Conservation (phyloP, 2,888 invertebrate species). For the Caenorhabditis virilis region DNA sequence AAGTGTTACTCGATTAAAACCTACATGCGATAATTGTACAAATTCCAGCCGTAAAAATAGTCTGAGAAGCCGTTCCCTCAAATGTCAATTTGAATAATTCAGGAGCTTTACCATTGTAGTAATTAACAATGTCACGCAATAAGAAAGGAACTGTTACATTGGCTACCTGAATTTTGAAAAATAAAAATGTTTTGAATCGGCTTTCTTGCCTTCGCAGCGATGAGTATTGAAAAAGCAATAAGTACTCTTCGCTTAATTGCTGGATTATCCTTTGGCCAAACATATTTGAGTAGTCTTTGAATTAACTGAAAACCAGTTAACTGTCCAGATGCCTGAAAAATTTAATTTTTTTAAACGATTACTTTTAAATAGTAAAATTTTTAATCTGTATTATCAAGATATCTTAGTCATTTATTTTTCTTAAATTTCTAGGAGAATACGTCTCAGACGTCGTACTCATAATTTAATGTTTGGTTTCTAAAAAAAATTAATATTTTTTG, state of each 20-base stretch:
- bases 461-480: too few relatives aligned
- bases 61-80: conserved; percentile 44
- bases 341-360: too few relatives aligned
- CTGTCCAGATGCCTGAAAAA: conserved; percentile 37
- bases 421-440: too few relatives aligned
- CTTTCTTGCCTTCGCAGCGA: conserved; percentile 71
- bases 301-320: conserved; percentile 53
- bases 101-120: conserved; percentile 75
- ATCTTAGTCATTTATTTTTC: not conserved
- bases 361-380: not conserved
- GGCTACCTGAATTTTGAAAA: conserved; percentile 74
- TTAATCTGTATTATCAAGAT: not conserved
- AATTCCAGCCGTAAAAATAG: conserved; percentile 61
- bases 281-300: conserved; percentile 51
- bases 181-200: not conserved
- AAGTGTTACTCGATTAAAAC: conserved; percentile 9
- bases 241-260: conserved; percentile 81
- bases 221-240: conserved; percentile 75
- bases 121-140: conserved; percentile 90
- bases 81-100: conserved; percentile 53
- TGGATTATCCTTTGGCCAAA: conserved; percentile 77
- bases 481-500: too few relatives aligned
- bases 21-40: conserved; percentile 65
- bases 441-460: too few relatives aligned
- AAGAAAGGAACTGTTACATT: conserved; percentile 93